Base-by-base conservation (phyloP, 1,140 invertebrate species). In the Eriosoma lanigerum region DNA sequence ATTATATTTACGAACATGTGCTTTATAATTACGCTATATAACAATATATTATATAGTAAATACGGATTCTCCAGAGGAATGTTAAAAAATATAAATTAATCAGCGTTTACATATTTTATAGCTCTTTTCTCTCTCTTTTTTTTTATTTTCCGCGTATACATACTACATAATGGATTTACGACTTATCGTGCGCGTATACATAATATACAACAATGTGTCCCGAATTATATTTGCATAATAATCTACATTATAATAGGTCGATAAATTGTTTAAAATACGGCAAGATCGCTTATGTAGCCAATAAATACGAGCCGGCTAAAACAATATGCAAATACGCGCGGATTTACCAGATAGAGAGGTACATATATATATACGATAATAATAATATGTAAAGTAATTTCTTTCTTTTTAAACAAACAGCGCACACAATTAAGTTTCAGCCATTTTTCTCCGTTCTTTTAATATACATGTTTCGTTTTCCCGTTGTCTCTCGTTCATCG, bases 191-290 rank as follows among this genome's bases (percentile, higher is more conserved):
- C 26, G 13, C 19, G 50, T 52, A 2, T 52, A 52, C 15, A 17
- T 52, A 52, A 38, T 38, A 10, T 10, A 24, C 64, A 68, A 68
- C 68, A 72, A 52, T 50, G 48, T 52, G 13, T 52, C 24, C 68
- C 48, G 48, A 52, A 72, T 50, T 38, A 8, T 52, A 72, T 72
- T 72, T 21, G 68, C 68, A 72, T 72, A 52, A 72, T 68, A 68
- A 68, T 52, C 24, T 29, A 6, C 26, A 29, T 29, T 52, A 38
- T 72, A 52, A 72, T 72, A n/a, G 46, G 46, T 72, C 46, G 17
- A 72, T 72, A 72, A 72, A 52, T 72, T 52, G 48, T 52, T 29
- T 19, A 26, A 72, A 72, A 72, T 50, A 50, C 68, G 50, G 46
- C 68, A 29, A 46, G 46, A 29, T n/a, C 19, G 48, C 48, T 52